A percentile compares a stretch with the other conserved stretches of the same genome.
Evolutionary conservation across 2,797 vertebrate species (phyloP).

Genomic region (Delichon dasypus): DNA sequence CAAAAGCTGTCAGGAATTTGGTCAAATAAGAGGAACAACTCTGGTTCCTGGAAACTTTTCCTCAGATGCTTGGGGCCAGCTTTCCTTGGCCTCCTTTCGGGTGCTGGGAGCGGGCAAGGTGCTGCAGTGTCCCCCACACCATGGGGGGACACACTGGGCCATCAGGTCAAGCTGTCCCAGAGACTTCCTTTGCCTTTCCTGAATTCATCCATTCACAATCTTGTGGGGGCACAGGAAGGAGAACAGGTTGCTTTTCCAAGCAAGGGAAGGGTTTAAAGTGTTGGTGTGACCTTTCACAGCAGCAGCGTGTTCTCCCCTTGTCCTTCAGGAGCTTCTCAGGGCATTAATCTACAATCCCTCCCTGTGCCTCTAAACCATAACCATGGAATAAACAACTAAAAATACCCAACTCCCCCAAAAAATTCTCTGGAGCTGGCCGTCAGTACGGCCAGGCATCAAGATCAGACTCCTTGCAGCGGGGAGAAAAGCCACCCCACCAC

Average conservation of each 20-base stretch:
- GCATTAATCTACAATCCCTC: constrained; percentile 28
- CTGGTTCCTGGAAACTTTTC: constrained; percentile 16
- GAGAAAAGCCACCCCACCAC: neutral
- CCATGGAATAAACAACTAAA: neutral
- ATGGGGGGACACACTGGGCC: fast-evolving
- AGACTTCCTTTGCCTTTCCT: neutral
- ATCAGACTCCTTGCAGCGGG: fast-evolving
- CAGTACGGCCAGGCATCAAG: neutral
- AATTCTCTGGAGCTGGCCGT: neutral
- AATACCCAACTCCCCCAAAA: fast-evolving
- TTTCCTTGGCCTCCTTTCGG: neutral
- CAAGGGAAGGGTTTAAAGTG: constrained; percentile 32
- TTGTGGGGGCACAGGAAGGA: neutral
- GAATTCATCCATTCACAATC: neutral
- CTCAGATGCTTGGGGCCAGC: fast-evolving
- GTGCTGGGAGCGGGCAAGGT: fast-evolving
- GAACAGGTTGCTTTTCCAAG: neutral
- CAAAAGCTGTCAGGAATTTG: constrained; percentile 52
- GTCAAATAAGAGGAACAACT: constrained; percentile 11
- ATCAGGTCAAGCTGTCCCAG: fast-evolving
- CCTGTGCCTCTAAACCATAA: constrained; percentile 39
- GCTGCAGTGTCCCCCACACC: fast-evolving
- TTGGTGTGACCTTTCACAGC: constrained; percentile 59
- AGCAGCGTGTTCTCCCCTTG: constrained; percentile 43
- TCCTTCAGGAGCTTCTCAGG: constrained; percentile 61